Evolutionary conservation across 2,113 vertebrate species (phyloP).

Genomic region (Megaceryle torquata): DNA sequence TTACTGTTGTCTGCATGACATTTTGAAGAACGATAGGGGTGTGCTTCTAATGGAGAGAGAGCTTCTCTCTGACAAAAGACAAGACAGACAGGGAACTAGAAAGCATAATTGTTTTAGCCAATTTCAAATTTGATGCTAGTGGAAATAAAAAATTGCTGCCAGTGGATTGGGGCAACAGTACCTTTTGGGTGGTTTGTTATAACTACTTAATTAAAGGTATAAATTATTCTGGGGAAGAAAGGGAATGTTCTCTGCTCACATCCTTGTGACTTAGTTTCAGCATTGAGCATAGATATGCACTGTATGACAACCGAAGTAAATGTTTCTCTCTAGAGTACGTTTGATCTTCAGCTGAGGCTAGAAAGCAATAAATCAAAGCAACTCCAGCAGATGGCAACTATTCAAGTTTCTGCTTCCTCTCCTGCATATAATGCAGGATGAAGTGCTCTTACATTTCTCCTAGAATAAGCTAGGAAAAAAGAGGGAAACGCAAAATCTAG

Average conservation of each 20-base stretch:
- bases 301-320: not conserved
- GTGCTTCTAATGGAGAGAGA: not conserved
- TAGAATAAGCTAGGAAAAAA: not conserved
- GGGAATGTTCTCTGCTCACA: not conserved
- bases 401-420: slow-evolving; percentile 18
- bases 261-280: not conserved
- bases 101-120: not conserved
- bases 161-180: not conserved
- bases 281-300: not conserved
- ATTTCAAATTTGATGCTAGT: not conserved
- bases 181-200: not conserved
- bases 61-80: not conserved
- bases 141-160: not conserved
- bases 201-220: not conserved
- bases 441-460: not conserved
- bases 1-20: not conserved
- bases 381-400: slow-evolving; percentile 24
- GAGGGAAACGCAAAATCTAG: not conserved
- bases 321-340: not conserved
- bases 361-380: slow-evolving; percentile 46
- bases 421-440: not conserved
- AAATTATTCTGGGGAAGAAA: not conserved
- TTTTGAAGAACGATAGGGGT: not conserved
- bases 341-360: slow-evolving; percentile 27
- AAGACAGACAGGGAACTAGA: not conserved